Base-by-base conservation (phyloP, 2,888 invertebrate genomes). In the Noctua pronuba region DNA sequence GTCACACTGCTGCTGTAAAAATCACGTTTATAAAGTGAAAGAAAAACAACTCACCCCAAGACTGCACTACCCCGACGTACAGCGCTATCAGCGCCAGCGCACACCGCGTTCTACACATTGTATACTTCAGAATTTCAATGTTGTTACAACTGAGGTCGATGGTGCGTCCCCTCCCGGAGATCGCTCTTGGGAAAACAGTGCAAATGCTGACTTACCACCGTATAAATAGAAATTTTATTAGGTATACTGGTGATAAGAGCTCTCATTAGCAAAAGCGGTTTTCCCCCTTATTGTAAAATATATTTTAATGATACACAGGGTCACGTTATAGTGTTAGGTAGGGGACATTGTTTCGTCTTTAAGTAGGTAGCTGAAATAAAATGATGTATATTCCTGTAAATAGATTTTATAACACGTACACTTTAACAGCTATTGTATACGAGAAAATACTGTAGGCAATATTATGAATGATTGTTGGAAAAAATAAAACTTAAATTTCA, bases 21-120 rank as follows among this genome's bases (percentile, higher is more conserved):
- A 49, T 49, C 0, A 52, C 24, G 52, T 52, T 52, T 11, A 31
- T 46, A 8, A 46, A 21, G 4, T 5, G 8, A n/a, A 46, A 8
- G 2, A 49, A 21, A 46, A 38, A 21, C 4, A n/a, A 70, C 70
- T 70, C 28, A 70, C 70, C 70, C 70, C 62, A 70, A 2, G 62
- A 71, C 24, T 31, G 31, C 44, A 21, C 64, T 35, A 38, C 13
- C 13, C 38, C 64, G 35, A 38, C 24, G 38, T 24, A 24, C 38
- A 64, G 13, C 38, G 13, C 21, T 24, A 64, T 1, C 64, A 64
- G 24, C 64, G 38, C 64, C 64, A 64, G 24, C 24, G 38, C 24
- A 1, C 38, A 13, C 13, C 13, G 24, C 6, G 38, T 38, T 64
- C 24, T 38, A 38, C 24, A 24, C 64, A 64, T 64, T 64, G 64